Evolutionary conservation across 2,888 invertebrate genomes (phyloP).

Genomic region (Leptura quadrifasciata): DNA sequence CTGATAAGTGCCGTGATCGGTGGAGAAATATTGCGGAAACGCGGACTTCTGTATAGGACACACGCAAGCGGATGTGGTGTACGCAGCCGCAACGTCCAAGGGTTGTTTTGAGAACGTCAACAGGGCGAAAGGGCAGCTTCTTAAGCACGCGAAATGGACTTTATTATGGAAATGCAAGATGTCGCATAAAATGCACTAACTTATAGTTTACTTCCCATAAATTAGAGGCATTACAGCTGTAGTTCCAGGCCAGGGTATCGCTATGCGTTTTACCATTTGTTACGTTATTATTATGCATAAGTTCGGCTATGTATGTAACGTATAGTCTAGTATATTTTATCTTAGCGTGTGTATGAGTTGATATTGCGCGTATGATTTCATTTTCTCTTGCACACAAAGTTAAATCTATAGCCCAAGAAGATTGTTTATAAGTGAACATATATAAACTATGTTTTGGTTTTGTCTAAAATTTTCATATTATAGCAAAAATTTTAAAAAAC

Average conservation of each 20-base stretch:
- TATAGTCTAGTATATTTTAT: too few relatives aligned
- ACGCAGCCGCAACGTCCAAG: constrained; percentile 53
- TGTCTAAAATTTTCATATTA: too few relatives aligned
- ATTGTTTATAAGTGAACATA: too few relatives aligned
- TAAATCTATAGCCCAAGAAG: too few relatives aligned
- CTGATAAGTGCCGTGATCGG: constrained; percentile 68
- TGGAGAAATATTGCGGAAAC: constrained; percentile 71
- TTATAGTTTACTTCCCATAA: constrained; percentile 8
- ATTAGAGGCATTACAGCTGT: constrained; percentile 8
- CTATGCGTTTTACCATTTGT: too few relatives aligned
- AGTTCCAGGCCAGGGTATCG: not conserved
- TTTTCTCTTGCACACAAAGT: too few relatives aligned
- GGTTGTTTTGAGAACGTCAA: constrained; percentile 44
- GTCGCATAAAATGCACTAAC: constrained; percentile 22
- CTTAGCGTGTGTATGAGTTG: too few relatives aligned
- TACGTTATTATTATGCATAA: not conserved
- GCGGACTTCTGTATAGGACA: constrained; percentile 68
- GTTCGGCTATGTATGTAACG: not conserved
- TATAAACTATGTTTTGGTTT: too few relatives aligned
- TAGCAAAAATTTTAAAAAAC: too few relatives aligned
- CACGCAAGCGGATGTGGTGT: constrained; percentile 66
- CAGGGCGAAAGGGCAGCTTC: constrained; percentile 58
- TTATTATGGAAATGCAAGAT: constrained; percentile 33
- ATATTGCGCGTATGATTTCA: too few relatives aligned
- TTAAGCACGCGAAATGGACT: constrained; percentile 59